phyloP scores from a whole-genome alignment of 2,797 vertebrate species.

The Gymnothorax reevesii region DNA sequence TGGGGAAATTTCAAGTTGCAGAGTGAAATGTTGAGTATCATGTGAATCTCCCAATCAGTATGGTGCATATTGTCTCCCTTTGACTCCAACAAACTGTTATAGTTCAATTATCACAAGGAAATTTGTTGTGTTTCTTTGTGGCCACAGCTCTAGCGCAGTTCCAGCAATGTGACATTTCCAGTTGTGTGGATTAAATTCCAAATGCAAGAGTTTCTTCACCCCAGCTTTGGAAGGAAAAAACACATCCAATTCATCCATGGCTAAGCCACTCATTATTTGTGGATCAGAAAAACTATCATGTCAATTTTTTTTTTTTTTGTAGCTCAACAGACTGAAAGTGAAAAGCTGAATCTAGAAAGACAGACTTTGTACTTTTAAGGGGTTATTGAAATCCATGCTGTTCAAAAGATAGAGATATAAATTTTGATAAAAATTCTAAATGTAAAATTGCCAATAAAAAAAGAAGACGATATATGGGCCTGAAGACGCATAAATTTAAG shows the following conservation, averaged over 20 bases:
- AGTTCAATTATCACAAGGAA: too few species aligned
- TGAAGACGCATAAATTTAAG: too few species aligned
- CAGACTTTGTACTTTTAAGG: neutral
- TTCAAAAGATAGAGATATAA: neutral
- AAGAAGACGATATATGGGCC: neutral
- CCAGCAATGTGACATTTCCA: neutral
- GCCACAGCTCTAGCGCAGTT: neutral
- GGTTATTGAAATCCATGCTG: neutral
- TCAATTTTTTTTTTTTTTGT: neutral
- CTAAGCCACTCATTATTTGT: neutral
- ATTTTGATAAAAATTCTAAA: neutral
- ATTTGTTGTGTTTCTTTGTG: neutral
- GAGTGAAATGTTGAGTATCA: too few species aligned
- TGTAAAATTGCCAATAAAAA: neutral
- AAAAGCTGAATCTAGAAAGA: neutral
- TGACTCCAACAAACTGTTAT: too few species aligned
- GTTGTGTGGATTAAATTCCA: neutral
- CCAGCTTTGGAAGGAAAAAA: neutral
- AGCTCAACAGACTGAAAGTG: constrained; percentile 1
- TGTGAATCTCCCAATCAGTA: too few species aligned
- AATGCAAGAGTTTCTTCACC: neutral
- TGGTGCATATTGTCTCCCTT: too few species aligned
- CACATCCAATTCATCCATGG: neutral
- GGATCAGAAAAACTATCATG: neutral
- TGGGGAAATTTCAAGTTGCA: too few species aligned